Evolutionary conservation across 2,888 invertebrate species (phyloP), one percentile per base, ranked within the genome.

Genomic region (Phaedon cochleariae): DNA sequence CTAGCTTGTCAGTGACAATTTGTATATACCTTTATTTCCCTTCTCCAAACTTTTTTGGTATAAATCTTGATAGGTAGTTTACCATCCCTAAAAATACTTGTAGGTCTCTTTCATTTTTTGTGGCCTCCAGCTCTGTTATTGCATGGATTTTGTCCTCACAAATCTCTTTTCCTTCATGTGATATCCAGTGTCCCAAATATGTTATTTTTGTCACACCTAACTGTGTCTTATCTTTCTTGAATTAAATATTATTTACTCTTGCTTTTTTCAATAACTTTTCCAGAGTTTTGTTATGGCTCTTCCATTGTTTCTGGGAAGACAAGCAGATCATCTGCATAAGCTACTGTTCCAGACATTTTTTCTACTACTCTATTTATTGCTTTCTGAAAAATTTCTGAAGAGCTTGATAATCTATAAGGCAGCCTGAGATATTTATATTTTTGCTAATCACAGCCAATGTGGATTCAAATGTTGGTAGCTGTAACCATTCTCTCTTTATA

Each of bases 71-170:
- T 20, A 58, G 46, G 29, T 58, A 58, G 58, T 58, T 48, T 21
- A 58, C 46, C 17, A 58, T 58, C 46, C 48, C 58, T 18, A 46
- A 58, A 45, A 58, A 58, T 58, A 46, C 31, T 45, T 57, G 46
- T 6, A 57, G 57, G n/a, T 58, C 46, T 21, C 46, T 48, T 29
- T 58, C 46, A 26, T 58, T 58, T 21, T 45, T 58, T 45, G 58
- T 45, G 1, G 17, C 17, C 46, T 58, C 29, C 18, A 58, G 45
- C 4, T 58, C 49, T 46, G 31, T 48, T 34, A 48, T 48, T 45
- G 48, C 48, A 17, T 46, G 26, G 31, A 59, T 31, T 59, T 59
- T 59, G 4, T 59, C 21, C 31, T 59, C 49, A 29, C 48, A 59
- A 20, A 59, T 49, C 31, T 59, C 34, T 34, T 48, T 59, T 10